Conservation (phyloP, 2,888 invertebrate species). For the Scrobipalpa atriplicella region DNA sequence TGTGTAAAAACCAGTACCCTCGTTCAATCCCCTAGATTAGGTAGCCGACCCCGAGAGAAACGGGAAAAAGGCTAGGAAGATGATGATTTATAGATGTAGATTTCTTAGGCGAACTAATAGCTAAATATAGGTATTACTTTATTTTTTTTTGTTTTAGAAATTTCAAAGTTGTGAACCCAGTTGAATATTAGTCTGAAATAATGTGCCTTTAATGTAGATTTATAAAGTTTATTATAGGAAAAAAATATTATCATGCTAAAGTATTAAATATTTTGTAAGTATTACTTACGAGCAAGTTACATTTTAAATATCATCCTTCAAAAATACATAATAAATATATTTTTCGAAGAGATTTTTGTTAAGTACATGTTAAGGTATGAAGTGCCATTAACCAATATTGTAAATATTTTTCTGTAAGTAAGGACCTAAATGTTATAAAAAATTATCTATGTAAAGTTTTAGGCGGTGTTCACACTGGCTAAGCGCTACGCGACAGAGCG, state of each 20-base stretch:
- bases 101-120: too few relatives aligned
- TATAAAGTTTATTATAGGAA: background rate
- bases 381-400: slow-evolving; percentile 11
- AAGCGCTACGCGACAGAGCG: too few relatives aligned
- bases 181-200: slow-evolving; percentile 9
- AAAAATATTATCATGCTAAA: background rate
- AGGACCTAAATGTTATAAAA: background rate
- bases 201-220: background rate
- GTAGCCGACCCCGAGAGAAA: too few relatives aligned
- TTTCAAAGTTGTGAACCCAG: background rate
- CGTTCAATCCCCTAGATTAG: too few relatives aligned
- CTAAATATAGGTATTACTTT: too few relatives aligned
- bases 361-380: background rate
- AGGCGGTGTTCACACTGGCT: too few relatives aligned
- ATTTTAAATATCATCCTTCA: background rate
- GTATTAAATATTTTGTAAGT: slow-evolving; percentile 12
- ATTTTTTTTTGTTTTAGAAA: too few relatives aligned
- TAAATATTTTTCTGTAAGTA: slow-evolving; percentile 7
- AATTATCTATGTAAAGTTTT: background rate
- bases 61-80: too few relatives aligned
- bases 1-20: too few relatives aligned
- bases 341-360: slow-evolving; percentile 10
- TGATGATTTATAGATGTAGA: too few relatives aligned
- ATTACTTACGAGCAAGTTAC: background rate
- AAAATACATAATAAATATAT: slow-evolving; percentile 8